Base-by-base conservation (phyloP, 2,888 invertebrate genomes). In the Molorchus minor region DNA sequence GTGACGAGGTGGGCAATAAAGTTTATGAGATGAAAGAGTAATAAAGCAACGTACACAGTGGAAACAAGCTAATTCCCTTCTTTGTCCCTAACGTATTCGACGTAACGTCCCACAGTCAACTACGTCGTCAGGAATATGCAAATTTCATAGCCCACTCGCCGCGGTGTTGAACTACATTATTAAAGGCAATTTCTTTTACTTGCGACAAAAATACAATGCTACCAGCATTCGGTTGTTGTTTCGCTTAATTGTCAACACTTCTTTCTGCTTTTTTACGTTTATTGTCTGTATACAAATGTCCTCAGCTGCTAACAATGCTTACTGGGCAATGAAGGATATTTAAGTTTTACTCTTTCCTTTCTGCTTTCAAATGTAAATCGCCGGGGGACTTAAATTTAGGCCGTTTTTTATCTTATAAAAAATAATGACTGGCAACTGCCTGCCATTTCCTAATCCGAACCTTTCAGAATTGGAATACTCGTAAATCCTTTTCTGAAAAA, bases 181-280 rank as follows among this genome's bases (percentile, higher is more conserved):
- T 75, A 76, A 77, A 76, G 70, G 71, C 75, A 74, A 75, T 77
- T 77, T 73, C 74, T 75, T 76, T 75, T 75, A 75, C 75, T 73
- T 71, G 66, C 73, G 72, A 72, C 73, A 71, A 74, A 74, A 74
- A 73, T 71, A 72, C 73, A 75, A 74, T 71, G 70, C 72, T 70
- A 67, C 72, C 68, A 72, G 67, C 35, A 54, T 56, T 63, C 60
- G 73, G 76, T 76, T 75, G 75, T 75, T 76, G 75, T 76, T 75
- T 71, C 71, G 63, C 74, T 78, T 78, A 78, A 79, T 79, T 79
- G 77, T 77, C 77, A 71, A 76, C 77, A 77, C 77, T 77, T 77
- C 72, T 75, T 71, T 66, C 62, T 69, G 71, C 70, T 67, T 71
- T 73, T 72, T 71, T 71, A 71, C 64, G 70, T 70, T 73, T 69